Conservation (phyloP, 2,797 vertebrate species). For the Hozukius guyotensis region DNA sequence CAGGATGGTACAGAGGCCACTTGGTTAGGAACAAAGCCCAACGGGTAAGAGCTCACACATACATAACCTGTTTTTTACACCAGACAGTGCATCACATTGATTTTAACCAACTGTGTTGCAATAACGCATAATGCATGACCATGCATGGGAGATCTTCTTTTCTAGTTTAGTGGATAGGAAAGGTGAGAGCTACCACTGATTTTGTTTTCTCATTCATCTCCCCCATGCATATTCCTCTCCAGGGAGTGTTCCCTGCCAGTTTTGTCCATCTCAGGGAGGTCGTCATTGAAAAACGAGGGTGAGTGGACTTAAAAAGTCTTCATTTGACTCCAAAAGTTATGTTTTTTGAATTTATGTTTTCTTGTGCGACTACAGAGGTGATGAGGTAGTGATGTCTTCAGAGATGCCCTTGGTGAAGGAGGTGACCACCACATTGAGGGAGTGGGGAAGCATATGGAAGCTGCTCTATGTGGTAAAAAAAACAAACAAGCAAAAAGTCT, state of each 20-base stretch:
- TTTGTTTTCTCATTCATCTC: background rate
- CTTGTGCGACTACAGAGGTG: conserved; percentile 74
- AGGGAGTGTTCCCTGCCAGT: conserved; percentile 95
- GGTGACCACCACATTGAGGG: conserved; percentile 94
- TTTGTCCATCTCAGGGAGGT: conserved; percentile 91
- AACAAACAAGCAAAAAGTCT: background rate
- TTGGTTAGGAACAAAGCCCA: conserved; percentile 88
- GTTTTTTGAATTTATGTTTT: background rate
- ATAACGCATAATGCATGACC: background rate
- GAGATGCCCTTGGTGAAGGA: conserved; percentile 97
- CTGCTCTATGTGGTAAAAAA: conserved; percentile 92
- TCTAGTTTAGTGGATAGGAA: background rate
- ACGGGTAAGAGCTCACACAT: conserved; percentile 81
- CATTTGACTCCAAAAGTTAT: background rate
- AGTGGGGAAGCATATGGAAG: conserved; percentile 98
- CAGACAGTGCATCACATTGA: background rate
- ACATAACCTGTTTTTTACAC: background rate
- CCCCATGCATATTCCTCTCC: conserved; percentile 5
- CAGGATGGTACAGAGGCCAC: conserved; percentile 94
- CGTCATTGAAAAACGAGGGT: conserved; percentile 89
- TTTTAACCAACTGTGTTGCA: background rate
- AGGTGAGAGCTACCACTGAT: background rate
- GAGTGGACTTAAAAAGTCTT: conserved; percentile 37
- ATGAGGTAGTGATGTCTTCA: conserved; percentile 85
- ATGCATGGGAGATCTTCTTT: background rate